A percentile compares a stretch with the other conserved stretches of the same genome.
phyloP scores from a whole-genome alignment of 2,797 vertebrate genomes.

The Characodon lateralis region DNA sequence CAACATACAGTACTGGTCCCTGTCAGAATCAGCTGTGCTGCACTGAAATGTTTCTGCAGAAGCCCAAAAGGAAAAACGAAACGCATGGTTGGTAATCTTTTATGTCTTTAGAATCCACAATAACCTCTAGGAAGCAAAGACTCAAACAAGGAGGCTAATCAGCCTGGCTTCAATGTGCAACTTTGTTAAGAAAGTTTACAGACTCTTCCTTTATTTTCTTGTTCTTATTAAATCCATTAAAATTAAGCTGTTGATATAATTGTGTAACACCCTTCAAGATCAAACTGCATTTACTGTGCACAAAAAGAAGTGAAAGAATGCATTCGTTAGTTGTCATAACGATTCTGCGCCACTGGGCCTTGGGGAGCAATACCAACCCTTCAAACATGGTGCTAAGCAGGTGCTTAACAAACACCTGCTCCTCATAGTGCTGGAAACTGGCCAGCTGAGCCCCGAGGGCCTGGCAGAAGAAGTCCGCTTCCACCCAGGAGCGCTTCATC shows the following conservation, averaged over 20 bases:
- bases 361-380: constrained; percentile 80
- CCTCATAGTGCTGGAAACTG: constrained; percentile 90
- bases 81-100: background rate
- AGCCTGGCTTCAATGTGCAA: background rate
- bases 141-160: background rate
- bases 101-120: background rate
- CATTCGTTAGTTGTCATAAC: constrained; percentile 9
- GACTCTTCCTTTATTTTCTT: background rate
- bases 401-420: constrained; percentile 89
- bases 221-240: background rate
- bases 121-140: background rate
- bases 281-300: background rate
- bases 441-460: constrained; percentile 92
- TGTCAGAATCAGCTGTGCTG: background rate
- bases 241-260: background rate
- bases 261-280: background rate
- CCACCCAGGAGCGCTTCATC: constrained; percentile 92
- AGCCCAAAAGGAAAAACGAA: background rate
- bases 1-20: background rate
- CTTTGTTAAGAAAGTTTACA: background rate
- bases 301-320: background rate
- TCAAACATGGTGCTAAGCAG: constrained; percentile 89
- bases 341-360: constrained; percentile 38
- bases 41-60: background rate
- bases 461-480: constrained; percentile 92